Conservation (phyloP, 2,113 vertebrate genomes). For the Festucalex cinctus region DNA sequence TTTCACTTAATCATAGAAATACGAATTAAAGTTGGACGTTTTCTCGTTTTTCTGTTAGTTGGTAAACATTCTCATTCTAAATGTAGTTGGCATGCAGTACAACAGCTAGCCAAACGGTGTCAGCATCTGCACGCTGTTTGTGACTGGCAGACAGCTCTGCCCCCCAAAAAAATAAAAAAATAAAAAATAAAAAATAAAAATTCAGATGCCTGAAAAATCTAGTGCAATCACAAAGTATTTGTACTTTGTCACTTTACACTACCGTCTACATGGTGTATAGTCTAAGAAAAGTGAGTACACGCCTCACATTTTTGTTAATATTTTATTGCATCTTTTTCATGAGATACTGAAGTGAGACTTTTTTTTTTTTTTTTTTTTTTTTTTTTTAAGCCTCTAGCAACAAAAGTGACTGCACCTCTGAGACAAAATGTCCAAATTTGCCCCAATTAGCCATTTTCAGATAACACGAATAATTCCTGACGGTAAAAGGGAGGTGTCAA, state of each 20-base stretch:
- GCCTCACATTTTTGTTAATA: neutral
- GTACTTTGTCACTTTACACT: neutral
- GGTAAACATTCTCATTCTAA: neutral
- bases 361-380: too few relatives aligned
- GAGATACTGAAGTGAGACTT: neutral
- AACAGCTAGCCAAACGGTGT: constrained; percentile 24
- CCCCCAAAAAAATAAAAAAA: neutral
- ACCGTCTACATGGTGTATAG: neutral
- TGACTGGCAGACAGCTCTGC: neutral
- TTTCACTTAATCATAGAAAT: too few relatives aligned
- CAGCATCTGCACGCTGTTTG: constrained; percentile 35
- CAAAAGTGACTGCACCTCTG: neutral
- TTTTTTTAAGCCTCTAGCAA: neutral
- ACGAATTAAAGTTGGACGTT: too few relatives aligned
- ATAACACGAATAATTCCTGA: neutral
- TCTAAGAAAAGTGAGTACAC: neutral
- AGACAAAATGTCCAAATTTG: neutral
- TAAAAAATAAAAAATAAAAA: neutral
- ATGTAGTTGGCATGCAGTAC: constrained; percentile 6
- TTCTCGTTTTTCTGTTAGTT: neutral
- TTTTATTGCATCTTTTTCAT: neutral
- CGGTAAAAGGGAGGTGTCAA: neutral
- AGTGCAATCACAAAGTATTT: neutral
- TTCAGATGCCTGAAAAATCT: neutral
- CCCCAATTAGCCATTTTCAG: neutral